A percentile compares a stretch with the other conserved stretches of the same genome.
Conservation (phyloP, 2,888 invertebrate genomes). For the Spodoptera littoralis region DNA sequence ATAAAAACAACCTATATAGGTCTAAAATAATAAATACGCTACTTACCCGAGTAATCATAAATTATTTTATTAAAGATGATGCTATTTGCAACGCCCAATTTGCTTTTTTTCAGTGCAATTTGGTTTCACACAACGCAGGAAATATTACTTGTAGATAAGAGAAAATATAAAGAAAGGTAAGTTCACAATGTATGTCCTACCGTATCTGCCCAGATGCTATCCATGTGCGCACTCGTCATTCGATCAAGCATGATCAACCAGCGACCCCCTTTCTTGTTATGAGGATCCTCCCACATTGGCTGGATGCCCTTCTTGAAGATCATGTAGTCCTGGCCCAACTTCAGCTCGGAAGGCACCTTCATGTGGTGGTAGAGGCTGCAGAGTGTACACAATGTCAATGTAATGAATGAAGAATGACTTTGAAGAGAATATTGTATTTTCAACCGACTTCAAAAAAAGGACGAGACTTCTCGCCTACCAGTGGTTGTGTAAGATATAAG, state of each 20-base stretch:
- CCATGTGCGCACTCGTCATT: conserved; percentile 89
- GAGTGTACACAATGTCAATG: not conserved
- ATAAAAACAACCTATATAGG: no score
- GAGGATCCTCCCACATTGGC: conserved; percentile 97
- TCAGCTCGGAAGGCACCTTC: conserved; percentile 93
- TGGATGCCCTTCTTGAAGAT: conserved; percentile 93
- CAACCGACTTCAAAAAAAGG: no score
- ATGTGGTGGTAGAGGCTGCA: conserved; percentile 95
- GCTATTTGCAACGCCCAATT: no score
- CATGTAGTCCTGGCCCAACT: conserved; percentile 93
- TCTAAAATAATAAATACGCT: no score
- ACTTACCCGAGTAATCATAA: no score
- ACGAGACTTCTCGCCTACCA: no score
- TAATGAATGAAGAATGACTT: no score
- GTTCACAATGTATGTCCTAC: conserved; percentile 78
- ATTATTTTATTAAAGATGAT: no score
- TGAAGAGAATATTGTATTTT: no score
- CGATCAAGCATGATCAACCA: conserved; percentile 95
- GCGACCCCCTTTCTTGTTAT: conserved; percentile 95
- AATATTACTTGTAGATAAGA: not conserved
- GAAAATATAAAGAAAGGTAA: not conserved
- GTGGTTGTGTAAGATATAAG: no score
- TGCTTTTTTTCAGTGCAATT: no score
- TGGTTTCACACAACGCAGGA: no score
- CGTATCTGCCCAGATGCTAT: conserved; percentile 94